Evolutionary conservation across 1,140 invertebrate genomes (phyloP).

Genomic region (Archivesica marissinica): DNA sequence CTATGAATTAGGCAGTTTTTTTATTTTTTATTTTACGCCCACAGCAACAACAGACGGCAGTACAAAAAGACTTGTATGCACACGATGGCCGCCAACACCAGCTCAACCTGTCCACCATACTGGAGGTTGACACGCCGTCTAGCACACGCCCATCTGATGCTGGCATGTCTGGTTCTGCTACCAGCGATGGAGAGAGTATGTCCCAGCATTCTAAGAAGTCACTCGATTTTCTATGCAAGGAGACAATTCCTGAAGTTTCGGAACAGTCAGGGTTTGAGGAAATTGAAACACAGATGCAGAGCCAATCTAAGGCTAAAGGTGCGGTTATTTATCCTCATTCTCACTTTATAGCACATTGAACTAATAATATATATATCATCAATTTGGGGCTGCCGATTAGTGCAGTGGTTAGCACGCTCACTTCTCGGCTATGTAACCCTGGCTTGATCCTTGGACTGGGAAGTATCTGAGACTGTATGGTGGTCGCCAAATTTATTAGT

Average conservation of each 20-base stretch:
- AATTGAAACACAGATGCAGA: slow-evolving; percentile 55
- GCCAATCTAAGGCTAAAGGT: slow-evolving; percentile 39
- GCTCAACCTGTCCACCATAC: slow-evolving; percentile 70
- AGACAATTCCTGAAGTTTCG: slow-evolving; percentile 14
- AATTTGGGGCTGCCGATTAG: too few species aligned
- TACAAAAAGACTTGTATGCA: background rate
- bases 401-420: too few species aligned
- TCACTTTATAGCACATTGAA: background rate
- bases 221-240: slow-evolving; percentile 1
- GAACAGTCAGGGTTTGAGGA: slow-evolving; percentile 36
- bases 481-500: too few species aligned
- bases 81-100: slow-evolving; percentile 52
- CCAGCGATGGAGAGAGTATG: slow-evolving; percentile 6
- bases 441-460: too few species aligned
- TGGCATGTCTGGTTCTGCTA: background rate
- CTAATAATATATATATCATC: background rate
- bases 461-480: too few species aligned
- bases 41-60: background rate
- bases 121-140: slow-evolving; percentile 70
- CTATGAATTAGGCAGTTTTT: background rate
- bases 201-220: slow-evolving; percentile 53
- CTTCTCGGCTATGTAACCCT: too few species aligned
- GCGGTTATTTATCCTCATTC: background rate
- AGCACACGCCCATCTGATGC: slow-evolving; percentile 48
- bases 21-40: too few species aligned